phyloP scores from a whole-genome alignment of 2,113 vertebrate species.

The Neomonachus schauinslandi region DNA sequence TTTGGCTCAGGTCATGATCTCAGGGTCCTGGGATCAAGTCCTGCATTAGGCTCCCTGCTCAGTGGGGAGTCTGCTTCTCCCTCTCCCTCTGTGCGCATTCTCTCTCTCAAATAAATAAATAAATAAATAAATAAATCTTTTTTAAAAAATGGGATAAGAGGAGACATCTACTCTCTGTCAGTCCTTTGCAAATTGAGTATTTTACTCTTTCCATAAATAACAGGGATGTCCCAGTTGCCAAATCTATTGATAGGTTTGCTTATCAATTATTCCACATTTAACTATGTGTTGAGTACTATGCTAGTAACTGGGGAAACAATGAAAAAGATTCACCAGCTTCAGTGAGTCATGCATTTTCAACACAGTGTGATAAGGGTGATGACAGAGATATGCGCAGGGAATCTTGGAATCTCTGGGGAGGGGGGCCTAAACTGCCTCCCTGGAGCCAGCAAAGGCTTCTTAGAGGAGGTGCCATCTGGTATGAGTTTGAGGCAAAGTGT shows the following conservation, averaged over 20 bases:
- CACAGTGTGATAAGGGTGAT: background rate
- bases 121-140: too few species aligned
- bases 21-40: background rate
- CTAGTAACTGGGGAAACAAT: conserved; percentile 47
- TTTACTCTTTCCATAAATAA: conserved; percentile 45
- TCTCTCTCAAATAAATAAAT: too few species aligned
- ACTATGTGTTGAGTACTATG: conserved; percentile 20
- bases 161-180: conserved; percentile 39
- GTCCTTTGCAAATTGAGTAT: conserved; percentile 17
- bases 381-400: background rate
- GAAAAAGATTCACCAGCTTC: background rate
- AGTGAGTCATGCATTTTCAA: background rate
- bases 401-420: background rate
- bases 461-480: background rate
- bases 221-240: conserved; percentile 28
- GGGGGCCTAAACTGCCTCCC: accelerated
- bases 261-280: conserved; percentile 18
- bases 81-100: too few species aligned
- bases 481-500: background rate
- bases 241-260: conserved; percentile 33
- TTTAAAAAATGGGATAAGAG: background rate
- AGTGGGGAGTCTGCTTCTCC: background rate
- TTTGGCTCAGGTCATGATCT: too few species aligned
- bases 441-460: background rate
- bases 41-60: background rate